phyloP scores from a whole-genome alignment of 2,797 vertebrate species.

The Cirrhinus mrigala region DNA sequence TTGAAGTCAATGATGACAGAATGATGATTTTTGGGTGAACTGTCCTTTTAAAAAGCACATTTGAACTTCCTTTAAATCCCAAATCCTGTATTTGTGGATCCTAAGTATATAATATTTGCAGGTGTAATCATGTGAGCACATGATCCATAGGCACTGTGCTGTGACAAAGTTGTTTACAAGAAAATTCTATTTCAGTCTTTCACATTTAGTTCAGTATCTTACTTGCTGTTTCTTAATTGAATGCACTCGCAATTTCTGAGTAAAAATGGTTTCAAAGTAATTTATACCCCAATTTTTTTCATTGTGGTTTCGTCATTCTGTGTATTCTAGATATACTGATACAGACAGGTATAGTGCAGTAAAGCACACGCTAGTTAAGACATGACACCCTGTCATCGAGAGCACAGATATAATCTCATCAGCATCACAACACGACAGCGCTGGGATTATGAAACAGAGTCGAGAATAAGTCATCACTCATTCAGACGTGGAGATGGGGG shows the following conservation, averaged over 20 bases:
- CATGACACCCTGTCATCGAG: too few relatives aligned
- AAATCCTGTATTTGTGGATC: too few relatives aligned
- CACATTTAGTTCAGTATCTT: too few relatives aligned
- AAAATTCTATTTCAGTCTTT: too few relatives aligned
- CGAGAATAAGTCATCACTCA: conserved; percentile 8
- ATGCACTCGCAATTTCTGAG: too few relatives aligned
- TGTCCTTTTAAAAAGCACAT: neutral
- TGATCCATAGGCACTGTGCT: too few relatives aligned
- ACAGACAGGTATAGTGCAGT: neutral
- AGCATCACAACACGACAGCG: neutral
- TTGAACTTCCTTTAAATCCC: too few relatives aligned
- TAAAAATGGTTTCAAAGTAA: neutral
- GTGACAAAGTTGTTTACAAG: too few relatives aligned
- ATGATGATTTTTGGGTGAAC: neutral
- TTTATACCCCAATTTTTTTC: neutral
- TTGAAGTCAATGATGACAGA: neutral
- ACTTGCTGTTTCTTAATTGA: too few relatives aligned
- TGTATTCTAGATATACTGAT: neutral
- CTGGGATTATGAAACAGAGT: conserved; percentile 13
- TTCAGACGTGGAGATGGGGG: neutral
- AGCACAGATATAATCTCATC: conserved; percentile 18
- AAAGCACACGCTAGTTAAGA: neutral
- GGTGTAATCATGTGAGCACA: too few relatives aligned
- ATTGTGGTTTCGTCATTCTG: too few relatives aligned
- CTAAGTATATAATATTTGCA: too few relatives aligned